Base-by-base conservation (phyloP, 1,140 invertebrate species). In the Sesamia nonagrioides region DNA sequence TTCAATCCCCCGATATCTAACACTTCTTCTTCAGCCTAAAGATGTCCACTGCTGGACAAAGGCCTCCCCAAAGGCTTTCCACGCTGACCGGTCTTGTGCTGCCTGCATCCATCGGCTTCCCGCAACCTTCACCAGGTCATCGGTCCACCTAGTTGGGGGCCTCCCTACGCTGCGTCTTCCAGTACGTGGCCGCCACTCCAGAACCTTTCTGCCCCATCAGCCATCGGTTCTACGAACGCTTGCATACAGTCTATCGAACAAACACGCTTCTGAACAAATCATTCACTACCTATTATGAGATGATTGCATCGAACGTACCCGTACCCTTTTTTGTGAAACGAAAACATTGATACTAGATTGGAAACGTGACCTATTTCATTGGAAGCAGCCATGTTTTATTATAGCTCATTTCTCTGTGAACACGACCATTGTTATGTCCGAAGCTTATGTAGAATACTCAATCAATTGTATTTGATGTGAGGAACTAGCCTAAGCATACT, bases 301-400 rank as follows among this genome's bases (percentile, higher is more conserved):
- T 77, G 74, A 77, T 68, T 76, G 60, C 40, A 63, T 48, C n/a
- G 42, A 75, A 52, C 45, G 45, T 63, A 60, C 8, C 63, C 58
- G 72, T 61, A 45, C 42, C 42, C 42, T 48, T 75, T 75, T 75
- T 75, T 75, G 73, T 63, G 27, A 75, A 75, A 77, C 48, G 61
- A 68, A 77, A 77, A 68, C 50, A 68, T 40, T 68, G 50, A 48
- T 68, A 56, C 27, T 77, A 54, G 61, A 77, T 66, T 77, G 74
- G 35, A 68, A 77, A 77, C 74, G 74, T 77, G 74, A 77, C 50
- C 74, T 48, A 68, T 77, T 72, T 77, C 74, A 52, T 27, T 63
- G 73, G 45, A 50, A 2, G 27, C 58, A 37, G 27, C 58, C 69
- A 37, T 33, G 60, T 37, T 68, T 77, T 68, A 77, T 54, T 66